Evolutionary conservation across 2,113 vertebrate species (phyloP).

Genomic region (Stigmatopora nigra): DNA sequence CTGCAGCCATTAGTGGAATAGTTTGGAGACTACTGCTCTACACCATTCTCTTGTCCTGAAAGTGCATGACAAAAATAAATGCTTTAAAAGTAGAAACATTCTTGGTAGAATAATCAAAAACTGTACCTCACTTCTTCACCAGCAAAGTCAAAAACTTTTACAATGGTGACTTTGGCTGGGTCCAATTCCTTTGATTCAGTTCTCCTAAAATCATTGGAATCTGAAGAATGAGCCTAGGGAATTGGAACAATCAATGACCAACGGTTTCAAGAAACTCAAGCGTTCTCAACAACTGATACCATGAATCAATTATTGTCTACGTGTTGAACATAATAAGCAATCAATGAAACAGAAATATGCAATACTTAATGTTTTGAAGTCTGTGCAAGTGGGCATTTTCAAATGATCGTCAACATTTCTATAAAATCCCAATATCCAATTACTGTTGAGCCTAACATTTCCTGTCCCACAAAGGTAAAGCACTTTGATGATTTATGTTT

Average conservation of each 20-base stretch:
- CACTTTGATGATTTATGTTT: no score
- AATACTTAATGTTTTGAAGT: no score
- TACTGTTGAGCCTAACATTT: no score
- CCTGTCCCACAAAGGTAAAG: no score
- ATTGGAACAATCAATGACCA: slow-evolving; percentile 11
- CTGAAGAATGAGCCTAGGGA: slow-evolving; percentile 57
- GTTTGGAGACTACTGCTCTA: background rate
- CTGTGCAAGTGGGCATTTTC: no score
- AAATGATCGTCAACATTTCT: no score
- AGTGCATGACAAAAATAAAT: background rate
- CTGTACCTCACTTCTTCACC: slow-evolving; percentile 88
- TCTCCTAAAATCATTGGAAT: background rate
- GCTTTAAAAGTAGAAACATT: background rate
- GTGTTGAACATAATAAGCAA: no score
- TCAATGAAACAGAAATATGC: no score
- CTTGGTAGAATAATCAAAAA: background rate
- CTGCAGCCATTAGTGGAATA: no score
- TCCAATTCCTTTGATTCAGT: slow-evolving; percentile 61
- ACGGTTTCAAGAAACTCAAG: background rate
- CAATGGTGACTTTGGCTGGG: slow-evolving; percentile 80
- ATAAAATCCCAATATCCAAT: no score
- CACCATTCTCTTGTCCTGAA: background rate
- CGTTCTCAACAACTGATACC: no score
- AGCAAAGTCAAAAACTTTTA: slow-evolving; percentile 91
- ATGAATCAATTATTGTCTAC: no score